phyloP scores from a whole-genome alignment of 2,888 invertebrate genomes.

The Agrochola lota region DNA sequence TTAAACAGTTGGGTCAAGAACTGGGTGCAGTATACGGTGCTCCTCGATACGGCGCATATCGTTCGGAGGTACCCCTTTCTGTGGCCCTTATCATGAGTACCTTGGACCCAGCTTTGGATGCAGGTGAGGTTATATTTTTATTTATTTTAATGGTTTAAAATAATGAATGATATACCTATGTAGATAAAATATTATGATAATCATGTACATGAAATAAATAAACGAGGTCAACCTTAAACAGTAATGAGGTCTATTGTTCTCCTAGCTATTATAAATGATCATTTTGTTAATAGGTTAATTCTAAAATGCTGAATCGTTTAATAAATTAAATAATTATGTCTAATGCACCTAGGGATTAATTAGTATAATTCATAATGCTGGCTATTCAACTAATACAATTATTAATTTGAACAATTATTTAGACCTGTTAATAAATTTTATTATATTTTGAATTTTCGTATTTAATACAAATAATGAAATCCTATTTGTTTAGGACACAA shows the following conservation, averaged over 20 bases:
- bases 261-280: too few relatives aligned
- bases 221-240: background rate
- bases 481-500: background rate
- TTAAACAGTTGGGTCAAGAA: background rate
- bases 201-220: background rate
- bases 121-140: background rate
- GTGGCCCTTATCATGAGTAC: background rate
- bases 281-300: background rate
- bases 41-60: too few relatives aligned
- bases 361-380: background rate
- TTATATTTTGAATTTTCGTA: background rate
- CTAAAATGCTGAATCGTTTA: background rate
- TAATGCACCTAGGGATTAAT: constrained; percentile 2
- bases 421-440: background rate
- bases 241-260: background rate
- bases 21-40: too few relatives aligned
- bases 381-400: background rate
- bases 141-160: too few relatives aligned
- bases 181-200: background rate
- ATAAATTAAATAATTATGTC: constrained; percentile 14
- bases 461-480: background rate
- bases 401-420: background rate
- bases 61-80: background rate
- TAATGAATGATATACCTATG: too few relatives aligned
- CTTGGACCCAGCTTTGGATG: background rate